Conservation (phyloP, 2,797 vertebrate species). For the Brachyalestes nurse region DNA sequence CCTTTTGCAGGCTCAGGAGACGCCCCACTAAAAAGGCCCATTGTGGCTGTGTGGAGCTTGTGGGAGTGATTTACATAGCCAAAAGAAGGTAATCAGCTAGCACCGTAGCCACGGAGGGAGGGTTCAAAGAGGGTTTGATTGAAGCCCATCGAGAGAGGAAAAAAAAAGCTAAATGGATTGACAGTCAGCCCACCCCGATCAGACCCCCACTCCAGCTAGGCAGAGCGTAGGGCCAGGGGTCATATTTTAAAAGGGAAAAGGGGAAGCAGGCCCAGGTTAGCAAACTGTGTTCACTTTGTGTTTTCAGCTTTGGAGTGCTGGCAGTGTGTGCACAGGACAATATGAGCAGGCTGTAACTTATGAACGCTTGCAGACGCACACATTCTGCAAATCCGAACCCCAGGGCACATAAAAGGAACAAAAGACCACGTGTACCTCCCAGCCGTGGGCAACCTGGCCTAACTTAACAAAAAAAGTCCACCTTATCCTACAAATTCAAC, state of each 20-base stretch:
- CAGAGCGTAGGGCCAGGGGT: constrained; percentile 53
- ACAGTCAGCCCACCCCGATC: constrained; percentile 58
- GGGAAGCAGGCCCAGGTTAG: constrained; percentile 55
- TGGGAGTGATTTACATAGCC: constrained; percentile 65
- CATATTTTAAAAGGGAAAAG: constrained; percentile 59
- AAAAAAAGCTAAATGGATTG: constrained; percentile 56
- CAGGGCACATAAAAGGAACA: constrained; percentile 4
- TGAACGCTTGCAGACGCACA: constrained; percentile 34
- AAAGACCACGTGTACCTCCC: not conserved
- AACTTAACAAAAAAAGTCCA: not conserved
- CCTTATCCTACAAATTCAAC: not conserved
- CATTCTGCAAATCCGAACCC: not conserved
- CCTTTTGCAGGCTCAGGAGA: constrained; percentile 57
- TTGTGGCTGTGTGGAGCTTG: constrained; percentile 56
- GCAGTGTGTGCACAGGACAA: constrained; percentile 35
- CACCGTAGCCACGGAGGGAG: constrained; percentile 50
- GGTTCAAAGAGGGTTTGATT: constrained; percentile 62
- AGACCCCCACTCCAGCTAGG: constrained; percentile 54
- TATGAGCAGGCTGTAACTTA: constrained; percentile 36
- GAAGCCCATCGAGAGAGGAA: constrained; percentile 50
- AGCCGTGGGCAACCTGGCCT: not conserved
- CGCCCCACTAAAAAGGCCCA: constrained; percentile 54
- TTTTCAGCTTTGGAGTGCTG: constrained; percentile 26
- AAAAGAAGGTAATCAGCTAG: constrained; percentile 62
- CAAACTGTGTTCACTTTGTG: constrained; percentile 52